Base-by-base conservation (phyloP, 2,797 vertebrate genomes). In the Cebuella pygmaea region DNA sequence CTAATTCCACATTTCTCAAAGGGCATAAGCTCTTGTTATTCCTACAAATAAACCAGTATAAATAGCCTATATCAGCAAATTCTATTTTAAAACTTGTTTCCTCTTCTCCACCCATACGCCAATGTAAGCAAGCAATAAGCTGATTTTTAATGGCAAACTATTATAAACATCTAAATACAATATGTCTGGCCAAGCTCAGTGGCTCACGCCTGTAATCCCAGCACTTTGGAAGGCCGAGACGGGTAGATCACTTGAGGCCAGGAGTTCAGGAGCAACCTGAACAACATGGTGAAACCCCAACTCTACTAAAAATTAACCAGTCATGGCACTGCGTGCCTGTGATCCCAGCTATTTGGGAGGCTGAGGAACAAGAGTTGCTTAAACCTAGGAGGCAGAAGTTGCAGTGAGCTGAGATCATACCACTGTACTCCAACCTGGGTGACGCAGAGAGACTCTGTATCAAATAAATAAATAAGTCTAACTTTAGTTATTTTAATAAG, bases 1-100 rank as follows among this genome's bases (percentile, higher is more conserved):
- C 70, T 48, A 87, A 95, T 90, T 96, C 27, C 24, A 96, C 22
- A 76, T 74, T 88, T 52, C 64, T 95, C 48, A 95, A 91, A 95
- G 70, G 72, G 13, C 19, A 2, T 86, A 48, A 79, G 44, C 67
- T 82, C 24, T 82, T 61, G 88, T 2, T 12, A 5, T 78, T 85
- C 57, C 44, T 59, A 50, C 0, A 27, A 88, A 44, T 81, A 76
- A 94, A 72, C 30, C 41, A 33, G 6, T 41, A 76, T 26, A 4
- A 17, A 72, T 33, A 17, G 72, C 44, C 57, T 82, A 14, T 30
- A 92, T 75, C 24, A 41, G 70, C 52, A 84, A 94, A 96, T 61
- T 70, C 52, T 76, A 61, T 57, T 78, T 88, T 46, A 89, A 88
- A 89, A 91, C 13, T 2, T 41, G 59, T 19, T 50, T 92, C 78